Evolutionary conservation across 1,140 invertebrate genomes (phyloP), one percentile per base, ranked within the genome.

Genomic region (Apis laboriosa): DNA sequence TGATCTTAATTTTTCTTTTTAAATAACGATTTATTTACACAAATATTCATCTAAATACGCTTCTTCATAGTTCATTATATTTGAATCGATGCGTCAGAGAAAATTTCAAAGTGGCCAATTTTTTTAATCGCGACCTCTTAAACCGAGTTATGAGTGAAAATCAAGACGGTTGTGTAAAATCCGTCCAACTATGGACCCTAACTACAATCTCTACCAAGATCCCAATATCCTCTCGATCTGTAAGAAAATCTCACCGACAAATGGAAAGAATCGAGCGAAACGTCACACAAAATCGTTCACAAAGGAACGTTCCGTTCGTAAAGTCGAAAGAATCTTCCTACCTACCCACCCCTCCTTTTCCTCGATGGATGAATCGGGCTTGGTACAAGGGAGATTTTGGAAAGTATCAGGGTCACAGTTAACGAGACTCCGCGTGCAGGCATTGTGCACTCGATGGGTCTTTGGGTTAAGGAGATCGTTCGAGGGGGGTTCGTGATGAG

Each of bases 401-500:
- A 7, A n/a, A n/a, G n/a, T 64, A 81, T 76, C 72, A 76, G 72
- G 53, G 24, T 81, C 63, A n/a, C 15, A 61, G 28, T 74, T 76
- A 81, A 81, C 64, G 55, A 67, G 53, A 68, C 13, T 7, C 17
- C 63, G 24, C 58, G 55, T 24, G 55, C 19, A 53, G n/a, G 12
- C 28, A 72, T 60, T 51, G 61, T 67, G 34, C 34, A 34, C 55
- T 58, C 24, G 72, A 76, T 53, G 21, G 55, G 55, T 58, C 63
- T 67, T 19, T 58, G 73, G 55, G 55, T 81, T 81, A 81, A 81
- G 43, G 55, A 81, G 73, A 76, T 76, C 34, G 73, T 81, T 81
- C 73, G 80, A 43, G 68, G n/a, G 7, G 51, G 61, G 72, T 9
- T 56, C 13, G 19, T 49, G 28, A 17, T 13, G 1, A 15, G 4